phyloP scores from a whole-genome alignment of 2,113 vertebrate species.

The Cynoglossus semilaevis region DNA sequence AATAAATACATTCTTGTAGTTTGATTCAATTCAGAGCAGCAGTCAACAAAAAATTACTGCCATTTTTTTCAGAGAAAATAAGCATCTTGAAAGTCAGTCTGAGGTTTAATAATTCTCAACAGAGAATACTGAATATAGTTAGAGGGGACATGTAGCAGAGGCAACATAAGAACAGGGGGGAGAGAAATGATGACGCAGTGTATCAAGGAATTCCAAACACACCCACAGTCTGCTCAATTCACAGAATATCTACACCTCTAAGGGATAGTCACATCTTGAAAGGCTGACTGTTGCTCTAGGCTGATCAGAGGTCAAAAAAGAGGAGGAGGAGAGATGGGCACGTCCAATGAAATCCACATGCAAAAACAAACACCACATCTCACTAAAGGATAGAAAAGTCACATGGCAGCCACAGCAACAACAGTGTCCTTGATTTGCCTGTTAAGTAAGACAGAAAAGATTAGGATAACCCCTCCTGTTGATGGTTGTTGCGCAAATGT shows the following conservation, averaged over 20 bases:
- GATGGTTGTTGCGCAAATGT: neutral
- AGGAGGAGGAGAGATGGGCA: conserved; percentile 33
- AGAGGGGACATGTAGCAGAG: no score
- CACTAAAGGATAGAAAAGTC: conserved; percentile 11
- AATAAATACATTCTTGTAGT: no score
- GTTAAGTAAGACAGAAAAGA: conserved; percentile 10
- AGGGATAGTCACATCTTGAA: conserved; percentile 19
- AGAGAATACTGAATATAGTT: no score
- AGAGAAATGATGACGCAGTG: no score
- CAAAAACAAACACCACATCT: conserved; percentile 27
- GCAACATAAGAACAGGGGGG: no score
- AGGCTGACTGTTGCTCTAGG: conserved; percentile 30
- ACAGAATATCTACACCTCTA: conserved; percentile 37
- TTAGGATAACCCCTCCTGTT: neutral
- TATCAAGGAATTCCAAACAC: conserved; percentile 26
- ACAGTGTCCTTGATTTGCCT: conserved; percentile 14
- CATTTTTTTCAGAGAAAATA: no score
- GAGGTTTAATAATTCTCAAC: no score
- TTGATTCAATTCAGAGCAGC: no score
- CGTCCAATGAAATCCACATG: conserved; percentile 27
- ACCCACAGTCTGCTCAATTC: conserved; percentile 38
- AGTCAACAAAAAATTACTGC: no score
- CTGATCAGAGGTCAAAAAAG: conserved; percentile 22
- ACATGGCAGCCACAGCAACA: conserved; percentile 1
- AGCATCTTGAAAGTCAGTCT: no score